Conservation (phyloP, 2,888 invertebrate species). For the Paralinhomoeus sp. region DNA sequence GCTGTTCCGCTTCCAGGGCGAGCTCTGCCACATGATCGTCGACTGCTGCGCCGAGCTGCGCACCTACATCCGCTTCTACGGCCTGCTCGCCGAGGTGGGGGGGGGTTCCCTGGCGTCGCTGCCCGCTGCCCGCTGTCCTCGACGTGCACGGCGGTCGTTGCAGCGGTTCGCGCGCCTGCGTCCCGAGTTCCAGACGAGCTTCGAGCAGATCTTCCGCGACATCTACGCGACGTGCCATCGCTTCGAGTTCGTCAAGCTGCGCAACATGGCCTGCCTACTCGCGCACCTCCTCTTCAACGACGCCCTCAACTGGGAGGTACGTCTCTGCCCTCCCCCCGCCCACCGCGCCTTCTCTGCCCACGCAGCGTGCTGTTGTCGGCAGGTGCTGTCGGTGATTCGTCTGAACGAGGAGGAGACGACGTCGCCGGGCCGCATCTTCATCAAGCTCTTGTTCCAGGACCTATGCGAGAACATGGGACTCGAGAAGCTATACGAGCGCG, state of each 20-base stretch:
- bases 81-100: constrained; percentile 55
- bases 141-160: too few relatives aligned
- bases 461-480: constrained; percentile 86
- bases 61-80: constrained; percentile 94
- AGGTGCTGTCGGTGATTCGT: constrained; percentile 61
- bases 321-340: not conserved
- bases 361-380: constrained; percentile 2
- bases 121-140: too few relatives aligned
- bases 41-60: constrained; percentile 97
- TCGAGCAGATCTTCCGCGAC: constrained; percentile 78
- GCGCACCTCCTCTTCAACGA: constrained; percentile 76
- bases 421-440: constrained; percentile 84
- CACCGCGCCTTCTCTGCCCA: not conserved
- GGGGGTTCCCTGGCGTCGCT: too few relatives aligned
- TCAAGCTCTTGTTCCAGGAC: constrained; percentile 82
- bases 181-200: constrained; percentile 67
- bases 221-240: constrained; percentile 77
- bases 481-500: constrained; percentile 60
- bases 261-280: constrained; percentile 90
- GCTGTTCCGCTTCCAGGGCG: constrained; percentile 37
- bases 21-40: constrained; percentile 91
- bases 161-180: constrained; percentile 76
- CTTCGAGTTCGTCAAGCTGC: constrained; percentile 72
- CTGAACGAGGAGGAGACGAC: constrained; percentile 92
- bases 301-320: constrained; percentile 34